Evolutionary conservation across 2,797 vertebrate genomes (phyloP), one percentile per base, ranked within the genome.

Genomic region (Esox lucius): DNA sequence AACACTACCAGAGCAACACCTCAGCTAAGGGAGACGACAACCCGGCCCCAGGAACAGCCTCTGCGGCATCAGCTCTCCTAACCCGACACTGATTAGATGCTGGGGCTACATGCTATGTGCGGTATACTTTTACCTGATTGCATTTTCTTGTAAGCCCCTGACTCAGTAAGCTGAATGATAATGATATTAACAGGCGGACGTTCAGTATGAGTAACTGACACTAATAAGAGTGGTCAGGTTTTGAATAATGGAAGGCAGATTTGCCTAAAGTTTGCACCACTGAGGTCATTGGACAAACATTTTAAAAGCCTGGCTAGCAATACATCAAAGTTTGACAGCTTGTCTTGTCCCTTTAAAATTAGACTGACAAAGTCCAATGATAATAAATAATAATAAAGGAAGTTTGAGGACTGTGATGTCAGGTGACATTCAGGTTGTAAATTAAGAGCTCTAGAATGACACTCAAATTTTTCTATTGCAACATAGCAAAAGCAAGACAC

Each of bases 201-300:
- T 28, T 9, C 22, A 24, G 35, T 31, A 61, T 28, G 35, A 69
- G 31, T 33, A 65, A 31, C 49, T 24, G 70, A 33, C 9, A 26
- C 56, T 48, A 64, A 64, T 68, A 24, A 68, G 13, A 75, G 8
- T 16, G 22, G 24, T 12, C 51, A 12, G 35, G 16, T 31, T 69
- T n/a, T 61, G 53, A 75, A 75, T 70, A 48, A 70, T 28, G 69
- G 53, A 75, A 56, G 39, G 64, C 16, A 69, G 7, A 53, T 59
- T 68, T 26, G 26, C 49, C 19, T 26, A 22, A 51, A 11, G 19
- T 24, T 46, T 33, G 28, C 53, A 12, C n/a, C n/a, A 1, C 67
- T 31, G 53, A 24, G 6, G 51, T 70, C 26, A 70, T 16, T 70
- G 26, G 26, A 51, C 16, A 7, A 42, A 26, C 39, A 26, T 46